phyloP scores from a whole-genome alignment of 2,888 invertebrate species.

The Pycnomerus fuliginosus region DNA sequence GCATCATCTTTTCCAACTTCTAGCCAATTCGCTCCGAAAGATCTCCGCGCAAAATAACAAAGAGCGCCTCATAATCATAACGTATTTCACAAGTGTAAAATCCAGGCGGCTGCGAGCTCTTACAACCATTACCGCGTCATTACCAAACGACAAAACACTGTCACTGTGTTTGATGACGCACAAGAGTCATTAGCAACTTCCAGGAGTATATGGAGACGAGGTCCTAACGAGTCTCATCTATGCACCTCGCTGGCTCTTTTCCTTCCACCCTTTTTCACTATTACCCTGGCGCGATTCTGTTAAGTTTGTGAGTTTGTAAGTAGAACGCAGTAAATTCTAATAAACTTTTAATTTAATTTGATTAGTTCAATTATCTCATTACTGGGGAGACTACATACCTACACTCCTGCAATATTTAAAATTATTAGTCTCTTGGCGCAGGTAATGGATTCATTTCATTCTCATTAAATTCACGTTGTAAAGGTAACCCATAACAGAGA shows the following conservation, averaged over 20 bases:
- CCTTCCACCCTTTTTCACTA: not conserved
- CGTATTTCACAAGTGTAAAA: slow-evolving; percentile 40
- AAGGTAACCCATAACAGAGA: too few relatives aligned
- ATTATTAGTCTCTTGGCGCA: too few relatives aligned
- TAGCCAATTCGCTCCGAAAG: slow-evolving; percentile 34
- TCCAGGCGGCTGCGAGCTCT: slow-evolving; percentile 35
- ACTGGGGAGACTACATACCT: too few relatives aligned
- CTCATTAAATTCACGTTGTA: too few relatives aligned
- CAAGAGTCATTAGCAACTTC: slow-evolving; percentile 31
- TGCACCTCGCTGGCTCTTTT: slow-evolving; percentile 13
- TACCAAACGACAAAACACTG: slow-evolving; percentile 41
- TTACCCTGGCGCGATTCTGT: not conserved
- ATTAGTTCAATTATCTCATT: too few relatives aligned
- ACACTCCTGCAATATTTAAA: too few relatives aligned
- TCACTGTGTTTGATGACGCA: slow-evolving; percentile 39
- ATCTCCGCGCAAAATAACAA: slow-evolving; percentile 32
- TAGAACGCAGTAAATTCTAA: too few relatives aligned
- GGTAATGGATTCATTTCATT: too few relatives aligned
- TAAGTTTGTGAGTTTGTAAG: not conserved
- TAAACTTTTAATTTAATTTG: too few relatives aligned
- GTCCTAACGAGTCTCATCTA: slow-evolving; percentile 14
- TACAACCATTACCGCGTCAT: slow-evolving; percentile 43
- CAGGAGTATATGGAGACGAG: slow-evolving; percentile 11
- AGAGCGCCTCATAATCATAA: slow-evolving; percentile 39
- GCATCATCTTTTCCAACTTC: slow-evolving; percentile 30